These are phyloP conservation scores for Aleiodes testaceus DNA, from an alignment of 2,888 invertebrate species.

Conservation along the genomic window DNA sequence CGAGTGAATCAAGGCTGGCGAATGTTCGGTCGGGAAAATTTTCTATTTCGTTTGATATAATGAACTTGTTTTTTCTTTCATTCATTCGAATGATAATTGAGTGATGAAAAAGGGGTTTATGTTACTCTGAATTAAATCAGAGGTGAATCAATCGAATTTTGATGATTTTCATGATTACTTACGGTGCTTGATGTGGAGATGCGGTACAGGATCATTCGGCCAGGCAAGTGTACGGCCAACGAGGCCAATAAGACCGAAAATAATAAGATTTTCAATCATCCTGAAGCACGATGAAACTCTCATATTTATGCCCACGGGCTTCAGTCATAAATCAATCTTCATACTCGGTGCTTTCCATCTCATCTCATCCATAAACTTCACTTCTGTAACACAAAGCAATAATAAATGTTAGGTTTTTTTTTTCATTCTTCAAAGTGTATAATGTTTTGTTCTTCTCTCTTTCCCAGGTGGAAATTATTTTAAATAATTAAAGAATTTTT, in stretches of 20 bases:
- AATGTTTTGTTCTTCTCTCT: too few species aligned
- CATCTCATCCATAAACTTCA: constrained; percentile 22
- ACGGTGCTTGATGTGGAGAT: constrained; percentile 81
- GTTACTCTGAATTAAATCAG: not conserved
- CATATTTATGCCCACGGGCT: constrained; percentile 41
- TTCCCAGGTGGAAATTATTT: too few species aligned
- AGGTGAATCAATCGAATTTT: not conserved
- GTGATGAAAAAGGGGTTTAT: not conserved
- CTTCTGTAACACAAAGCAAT: constrained; percentile 34
- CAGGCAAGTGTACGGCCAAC: constrained; percentile 79
- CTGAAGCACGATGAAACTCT: constrained; percentile 39
- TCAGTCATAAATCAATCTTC: constrained; percentile 34
- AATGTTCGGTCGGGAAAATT: too few species aligned
- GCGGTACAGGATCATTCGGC: constrained; percentile 83
- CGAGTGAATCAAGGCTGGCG: too few species aligned
- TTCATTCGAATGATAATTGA: too few species aligned
- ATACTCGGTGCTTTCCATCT: constrained; percentile 38
- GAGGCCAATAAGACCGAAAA: constrained; percentile 75
- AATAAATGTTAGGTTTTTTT: constrained; percentile 6
- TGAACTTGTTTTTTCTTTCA: too few species aligned
- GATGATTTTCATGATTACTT: constrained; percentile 61
- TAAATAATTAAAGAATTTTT: too few species aligned
- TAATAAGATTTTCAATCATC: constrained; percentile 58
- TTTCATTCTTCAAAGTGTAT: too few species aligned
- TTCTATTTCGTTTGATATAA: too few species aligned